Evolutionary conservation across 1,140 invertebrate genomes (phyloP), one percentile per base, ranked within the genome.

Genomic region (Hestina assimilis): DNA sequence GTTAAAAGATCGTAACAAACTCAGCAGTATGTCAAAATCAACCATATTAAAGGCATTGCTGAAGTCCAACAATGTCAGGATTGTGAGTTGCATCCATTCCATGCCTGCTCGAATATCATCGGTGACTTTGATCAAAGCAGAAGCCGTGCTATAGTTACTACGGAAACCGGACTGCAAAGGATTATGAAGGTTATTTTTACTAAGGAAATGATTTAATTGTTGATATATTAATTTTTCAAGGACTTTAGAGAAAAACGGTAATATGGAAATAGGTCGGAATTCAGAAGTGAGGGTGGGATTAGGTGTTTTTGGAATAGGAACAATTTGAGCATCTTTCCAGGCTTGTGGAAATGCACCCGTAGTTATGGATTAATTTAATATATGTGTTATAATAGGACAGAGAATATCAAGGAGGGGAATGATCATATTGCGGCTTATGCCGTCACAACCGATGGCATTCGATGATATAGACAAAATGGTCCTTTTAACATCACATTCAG

Each of bases 121-220:
- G 9, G 26, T 47, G n/a, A 47, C 31, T n/a, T 51, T 41, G 3
- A 51, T 4, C 17, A 41, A 11, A 11, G 46, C 46, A 19, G 46
- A 11, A 31, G 28, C 12, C 9, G 9, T 31, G 12, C 28, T 31
- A 31, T 31, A 11, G 12, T 11, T 11, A 20, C 21, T 23, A n/a
- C 48, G 48, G n/a, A 51, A 51, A 4, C 48, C 48, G 15, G 35
- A 51, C 12, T 51, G 48, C 12, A 35, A 41, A 8, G n/a, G 33
- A 41, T 12, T 14, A 11, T 41, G 19, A 2, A 51, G 20, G 1
- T 51, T 26, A 4, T 51, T 40, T 12, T 6, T 17, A 11, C 41
- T 17, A 15, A 51, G 20, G 19, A 51, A 51, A 6, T 0, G 3
- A 4, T 21, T 15, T 3, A 51, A n/a, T 26, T 51, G 48, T n/a